Percentiles rank a stretch among this genome's conserved stretches.
Conservation (phyloP, 2,888 invertebrate genomes). For the Stratiomys singularior region DNA sequence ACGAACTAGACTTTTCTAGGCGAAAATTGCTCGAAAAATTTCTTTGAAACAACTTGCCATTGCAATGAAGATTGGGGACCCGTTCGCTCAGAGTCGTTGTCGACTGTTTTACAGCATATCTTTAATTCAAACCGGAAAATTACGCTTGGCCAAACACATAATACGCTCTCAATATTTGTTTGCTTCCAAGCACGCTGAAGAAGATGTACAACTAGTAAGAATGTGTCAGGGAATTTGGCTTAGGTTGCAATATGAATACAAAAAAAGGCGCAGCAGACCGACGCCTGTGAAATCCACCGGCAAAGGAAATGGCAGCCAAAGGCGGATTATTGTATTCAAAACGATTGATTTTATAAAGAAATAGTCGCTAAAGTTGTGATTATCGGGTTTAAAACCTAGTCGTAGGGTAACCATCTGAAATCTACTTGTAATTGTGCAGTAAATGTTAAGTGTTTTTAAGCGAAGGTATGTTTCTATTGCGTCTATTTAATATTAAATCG, state of each 20-base stretch:
- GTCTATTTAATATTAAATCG: too few relatives aligned
- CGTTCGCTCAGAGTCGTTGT: slow-evolving; percentile 82
- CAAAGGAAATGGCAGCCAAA: too few relatives aligned
- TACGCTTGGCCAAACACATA: slow-evolving; percentile 73
- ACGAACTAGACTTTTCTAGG: slow-evolving; percentile 68
- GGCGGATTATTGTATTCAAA: too few relatives aligned
- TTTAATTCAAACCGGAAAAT: slow-evolving; percentile 81
- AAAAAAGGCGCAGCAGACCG: not conserved
- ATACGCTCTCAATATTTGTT: slow-evolving; percentile 69
- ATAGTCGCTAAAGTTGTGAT: too few relatives aligned
- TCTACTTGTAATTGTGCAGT: too few relatives aligned
- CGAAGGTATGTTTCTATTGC: too few relatives aligned
- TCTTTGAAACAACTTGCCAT: slow-evolving; percentile 84
- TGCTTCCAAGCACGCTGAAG: slow-evolving; percentile 60
- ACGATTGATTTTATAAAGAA: too few relatives aligned
- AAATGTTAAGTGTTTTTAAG: too few relatives aligned
- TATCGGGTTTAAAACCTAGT: too few relatives aligned
- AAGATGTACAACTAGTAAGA: slow-evolving; percentile 74
- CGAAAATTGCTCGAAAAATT: slow-evolving; percentile 88
- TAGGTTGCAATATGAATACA: slow-evolving; percentile 70
- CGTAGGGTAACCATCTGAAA: too few relatives aligned
- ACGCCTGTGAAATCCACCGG: too few relatives aligned
- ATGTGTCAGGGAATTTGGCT: slow-evolving; percentile 92
- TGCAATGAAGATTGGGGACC: slow-evolving; percentile 84
- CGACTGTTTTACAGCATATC: slow-evolving; percentile 88